Base-by-base conservation (phyloP, 2,888 invertebrate genomes). In the Stomorhina lunata region DNA sequence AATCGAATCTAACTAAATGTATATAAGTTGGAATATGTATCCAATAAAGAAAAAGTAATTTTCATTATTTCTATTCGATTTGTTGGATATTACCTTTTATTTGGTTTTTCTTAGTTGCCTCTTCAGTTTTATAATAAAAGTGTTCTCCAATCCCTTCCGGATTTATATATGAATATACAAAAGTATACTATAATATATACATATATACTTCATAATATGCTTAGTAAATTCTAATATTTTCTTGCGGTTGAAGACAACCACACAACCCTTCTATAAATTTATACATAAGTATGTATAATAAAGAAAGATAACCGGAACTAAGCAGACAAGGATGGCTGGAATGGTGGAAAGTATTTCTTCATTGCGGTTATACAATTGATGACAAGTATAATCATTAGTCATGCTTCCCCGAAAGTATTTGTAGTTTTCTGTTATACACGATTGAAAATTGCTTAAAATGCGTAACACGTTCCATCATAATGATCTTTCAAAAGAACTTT, bases 381-480 rank as follows among this genome's bases (percentile, higher is more conserved):
- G 40, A 29, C 63, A 63, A 12, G 27, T 29, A 43, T 12, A 63
- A 63, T 10, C 63, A 63, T 45, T 45, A 63, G 45, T 45, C 29
- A 63, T 29, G 63, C 40, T 27, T 15, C 29, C 45, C 17, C n/a
- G 2, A 32, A 20, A 17, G 57, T 57, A 20, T 34, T 57, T 45
- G 45, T 63, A 48, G 17, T 37, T 61, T 72, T 37, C 12, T 17
- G 10, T 37, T 12, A 61, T 12, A 37, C 12, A 48, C 27, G 20
- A 61, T 37, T 61, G 37, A 20, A 37, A 69, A 50, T 37, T 72
- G 20, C 61, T 61, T 22, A 10, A 37, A 50, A 61, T 50, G 50
- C 61, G 27, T 50, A 25, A n/a, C 50, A 72, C 61, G 72, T 72
- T 50, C 9, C 17, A 27, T 37, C n/a, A 4, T 72, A 72, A 50